Evolutionary conservation across 2,888 invertebrate species (phyloP).

Genomic region (Fragum sueziense): DNA sequence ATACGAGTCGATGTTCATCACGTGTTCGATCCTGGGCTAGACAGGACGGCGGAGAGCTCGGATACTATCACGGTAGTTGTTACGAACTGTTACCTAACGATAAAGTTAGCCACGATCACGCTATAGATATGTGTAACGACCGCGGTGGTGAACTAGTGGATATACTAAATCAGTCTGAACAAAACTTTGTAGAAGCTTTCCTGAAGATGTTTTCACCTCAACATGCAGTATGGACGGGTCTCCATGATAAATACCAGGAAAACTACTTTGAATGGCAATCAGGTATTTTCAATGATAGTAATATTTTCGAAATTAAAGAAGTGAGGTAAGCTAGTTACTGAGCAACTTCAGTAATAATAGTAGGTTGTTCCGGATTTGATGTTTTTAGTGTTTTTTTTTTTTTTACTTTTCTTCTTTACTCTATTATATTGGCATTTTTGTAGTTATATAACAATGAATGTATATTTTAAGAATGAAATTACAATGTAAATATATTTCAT

Average conservation of each 20-base stretch:
- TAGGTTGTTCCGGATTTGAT: not conserved
- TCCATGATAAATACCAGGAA: conserved; percentile 31
- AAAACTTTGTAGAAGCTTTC: conserved; percentile 36
- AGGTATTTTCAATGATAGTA: conserved; percentile 29
- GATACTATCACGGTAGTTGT: conserved; percentile 34
- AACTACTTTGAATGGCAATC: conserved; percentile 40
- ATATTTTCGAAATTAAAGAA: not conserved
- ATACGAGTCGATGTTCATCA: conserved; percentile 27
- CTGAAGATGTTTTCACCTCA: conserved; percentile 24
- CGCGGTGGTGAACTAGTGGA: conserved; percentile 34
- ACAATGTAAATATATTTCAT: too few relatives aligned
- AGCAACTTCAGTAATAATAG: not conserved
- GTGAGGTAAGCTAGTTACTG: not conserved
- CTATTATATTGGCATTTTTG: too few relatives aligned
- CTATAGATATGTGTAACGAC: conserved; percentile 24
- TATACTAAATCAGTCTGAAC: conserved; percentile 30
- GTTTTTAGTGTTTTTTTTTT: too few relatives aligned
- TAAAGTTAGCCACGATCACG: conserved; percentile 31
- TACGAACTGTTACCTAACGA: conserved; percentile 34
- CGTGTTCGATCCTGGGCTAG: not conserved
- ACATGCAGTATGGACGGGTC: conserved; percentile 43
- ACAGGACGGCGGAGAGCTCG: conserved; percentile 13
- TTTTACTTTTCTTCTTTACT: too few relatives aligned
- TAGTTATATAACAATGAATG: too few relatives aligned
- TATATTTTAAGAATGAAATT: too few relatives aligned